These are phyloP conservation scores for Bacillus rossius DNA, from an alignment of 1,140 invertebrate species.

Conservation along the genomic window DNA sequence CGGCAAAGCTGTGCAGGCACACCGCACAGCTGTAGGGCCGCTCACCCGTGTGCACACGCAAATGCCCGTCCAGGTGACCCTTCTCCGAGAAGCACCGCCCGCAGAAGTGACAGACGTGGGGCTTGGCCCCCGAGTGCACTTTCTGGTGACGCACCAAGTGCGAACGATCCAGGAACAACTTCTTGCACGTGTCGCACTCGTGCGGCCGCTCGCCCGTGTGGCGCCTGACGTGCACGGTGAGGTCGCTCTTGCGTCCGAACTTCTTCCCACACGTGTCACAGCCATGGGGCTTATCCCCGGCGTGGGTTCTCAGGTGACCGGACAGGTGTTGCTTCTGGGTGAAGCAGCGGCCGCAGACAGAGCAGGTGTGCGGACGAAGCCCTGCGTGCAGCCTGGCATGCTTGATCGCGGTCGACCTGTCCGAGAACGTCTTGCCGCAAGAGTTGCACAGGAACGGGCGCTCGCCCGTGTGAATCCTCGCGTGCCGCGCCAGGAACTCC, in stretches of 20 bases:
- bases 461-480: slow-evolving; percentile 6
- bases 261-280: slow-evolving; percentile 42
- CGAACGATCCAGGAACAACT: neutral
- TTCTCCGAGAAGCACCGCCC: slow-evolving; percentile 57
- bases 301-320: slow-evolving; percentile 30
- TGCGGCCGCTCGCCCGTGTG: slow-evolving; percentile 99
- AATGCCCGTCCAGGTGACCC: slow-evolving; percentile 57
- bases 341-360: slow-evolving; percentile 47
- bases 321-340: slow-evolving; percentile 36
- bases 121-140: neutral
- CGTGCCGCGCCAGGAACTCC: slow-evolving; percentile 2
- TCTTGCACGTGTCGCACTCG: slow-evolving; percentile 60
- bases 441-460: slow-evolving; percentile 1
- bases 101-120: slow-evolving; percentile 40
- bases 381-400: slow-evolving; percentile 29
- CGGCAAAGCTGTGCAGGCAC: slow-evolving; percentile 38
- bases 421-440: neutral
- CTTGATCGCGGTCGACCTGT: neutral
- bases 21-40: slow-evolving; percentile 58
- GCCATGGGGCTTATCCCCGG: slow-evolving; percentile 47
- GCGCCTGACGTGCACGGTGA: slow-evolving; percentile 96
- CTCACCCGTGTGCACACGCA: slow-evolving; percentile 60
- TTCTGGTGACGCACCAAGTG: slow-evolving; percentile 3
- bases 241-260: slow-evolving; percentile 38
- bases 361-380: slow-evolving; percentile 50